These are phyloP conservation scores for Redunca redunca DNA, from an alignment of 2,113 vertebrate species.

Conservation along the genomic window DNA sequence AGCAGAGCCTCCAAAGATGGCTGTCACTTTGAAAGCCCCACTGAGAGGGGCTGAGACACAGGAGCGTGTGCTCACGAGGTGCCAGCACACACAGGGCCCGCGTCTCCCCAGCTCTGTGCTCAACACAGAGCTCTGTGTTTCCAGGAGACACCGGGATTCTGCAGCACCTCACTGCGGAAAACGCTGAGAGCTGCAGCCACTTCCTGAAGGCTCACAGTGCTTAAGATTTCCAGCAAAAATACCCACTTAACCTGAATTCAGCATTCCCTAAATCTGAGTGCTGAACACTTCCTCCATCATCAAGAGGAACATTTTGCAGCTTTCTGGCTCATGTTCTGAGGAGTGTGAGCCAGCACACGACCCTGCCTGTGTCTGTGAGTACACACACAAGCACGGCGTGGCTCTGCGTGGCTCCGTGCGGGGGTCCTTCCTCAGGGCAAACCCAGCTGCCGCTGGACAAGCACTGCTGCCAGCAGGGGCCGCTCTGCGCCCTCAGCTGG, in stretches of 20 bases:
- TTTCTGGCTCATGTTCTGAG: neutral
- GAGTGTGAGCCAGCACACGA: neutral
- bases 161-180: accelerated
- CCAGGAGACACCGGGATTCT: no score
- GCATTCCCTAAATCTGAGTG: neutral
- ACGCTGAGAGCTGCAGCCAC: accelerated
- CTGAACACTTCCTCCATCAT: neutral
- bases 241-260: no score
- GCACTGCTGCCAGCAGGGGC: neutral
- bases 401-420: neutral
- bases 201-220: accelerated
- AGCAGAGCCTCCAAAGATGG: neutral
- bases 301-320: neutral
- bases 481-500: neutral
- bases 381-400: accelerated
- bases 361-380: neutral
- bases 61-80: neutral
- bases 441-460: accelerated
- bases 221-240: neutral
- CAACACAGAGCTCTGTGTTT: neutral
- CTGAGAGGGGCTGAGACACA: neutral
- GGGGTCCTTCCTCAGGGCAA: neutral
- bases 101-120: neutral
- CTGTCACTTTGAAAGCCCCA: neutral
- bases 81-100: neutral